Conservation (phyloP, 2,888 invertebrate genomes). For the Scrobipalpa costella region DNA sequence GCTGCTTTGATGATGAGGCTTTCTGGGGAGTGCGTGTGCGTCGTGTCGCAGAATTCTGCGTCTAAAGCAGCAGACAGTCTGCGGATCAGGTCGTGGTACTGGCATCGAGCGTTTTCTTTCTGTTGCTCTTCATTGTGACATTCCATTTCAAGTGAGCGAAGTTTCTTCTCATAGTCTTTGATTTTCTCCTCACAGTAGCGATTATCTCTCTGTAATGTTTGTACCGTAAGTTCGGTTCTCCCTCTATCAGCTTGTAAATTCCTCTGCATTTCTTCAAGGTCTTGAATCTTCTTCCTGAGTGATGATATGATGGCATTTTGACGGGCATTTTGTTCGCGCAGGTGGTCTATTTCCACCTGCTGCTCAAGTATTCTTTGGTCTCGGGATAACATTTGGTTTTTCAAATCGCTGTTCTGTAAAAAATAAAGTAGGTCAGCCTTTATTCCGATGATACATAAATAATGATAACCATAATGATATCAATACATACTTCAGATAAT, state of each 20-base stretch:
- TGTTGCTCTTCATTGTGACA: constrained; percentile 87
- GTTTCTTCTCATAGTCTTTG: constrained; percentile 88
- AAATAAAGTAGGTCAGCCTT: constrained; percentile 13
- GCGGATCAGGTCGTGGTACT: constrained; percentile 86
- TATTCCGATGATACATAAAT: background rate
- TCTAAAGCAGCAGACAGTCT: constrained; percentile 87
- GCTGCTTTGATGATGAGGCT: constrained; percentile 88
- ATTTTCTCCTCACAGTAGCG: constrained; percentile 87
- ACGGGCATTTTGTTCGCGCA: constrained; percentile 90
- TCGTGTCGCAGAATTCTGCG: constrained; percentile 84
- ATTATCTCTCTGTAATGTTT: constrained; percentile 87
- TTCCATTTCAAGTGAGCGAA: constrained; percentile 86
- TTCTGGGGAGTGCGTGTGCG: constrained; percentile 84
- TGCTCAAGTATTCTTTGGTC: constrained; percentile 88
- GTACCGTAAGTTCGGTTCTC: constrained; percentile 86
- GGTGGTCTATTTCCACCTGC: constrained; percentile 89
- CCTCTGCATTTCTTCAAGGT: constrained; percentile 89
- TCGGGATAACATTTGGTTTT: constrained; percentile 85
- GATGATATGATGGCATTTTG: constrained; percentile 91
- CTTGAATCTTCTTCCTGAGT: constrained; percentile 88
- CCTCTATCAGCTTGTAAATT: constrained; percentile 83
- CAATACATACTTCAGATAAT: constrained; percentile 83
- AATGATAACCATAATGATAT: background rate
- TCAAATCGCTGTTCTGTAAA: constrained; percentile 86
- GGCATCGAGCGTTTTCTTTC: constrained; percentile 85